Conservation (phyloP, 2,113 vertebrate species). For the Pyrgilauda ruficollis region DNA sequence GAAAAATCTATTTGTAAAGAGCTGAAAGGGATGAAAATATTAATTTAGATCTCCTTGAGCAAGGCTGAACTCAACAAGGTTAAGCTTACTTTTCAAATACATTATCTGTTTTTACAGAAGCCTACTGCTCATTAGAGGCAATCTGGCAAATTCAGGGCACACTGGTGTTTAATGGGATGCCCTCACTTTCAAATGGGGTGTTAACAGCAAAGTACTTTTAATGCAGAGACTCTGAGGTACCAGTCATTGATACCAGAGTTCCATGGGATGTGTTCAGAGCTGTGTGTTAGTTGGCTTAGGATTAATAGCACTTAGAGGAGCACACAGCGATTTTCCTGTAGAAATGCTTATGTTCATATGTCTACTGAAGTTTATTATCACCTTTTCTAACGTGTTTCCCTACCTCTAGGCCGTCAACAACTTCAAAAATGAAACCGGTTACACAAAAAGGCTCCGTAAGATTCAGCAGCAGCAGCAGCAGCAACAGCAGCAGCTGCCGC, state of each 20-base stretch:
- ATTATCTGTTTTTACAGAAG: neutral
- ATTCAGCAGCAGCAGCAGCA: slow-evolving; percentile 70
- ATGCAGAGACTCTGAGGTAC: neutral
- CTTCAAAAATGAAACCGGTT: slow-evolving; percentile 90
- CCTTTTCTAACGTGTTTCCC: neutral
- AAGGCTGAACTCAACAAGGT: neutral
- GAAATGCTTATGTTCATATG: neutral
- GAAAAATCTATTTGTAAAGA: neutral
- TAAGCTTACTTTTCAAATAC: neutral
- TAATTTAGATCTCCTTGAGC: neutral
- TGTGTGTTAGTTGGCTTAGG: neutral
- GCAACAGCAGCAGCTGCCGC: neutral
- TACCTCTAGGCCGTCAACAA: slow-evolving; percentile 89
- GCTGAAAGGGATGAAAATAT: neutral
- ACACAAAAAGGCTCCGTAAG: slow-evolving; percentile 78
- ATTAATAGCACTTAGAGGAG: neutral
- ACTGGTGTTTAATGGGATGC: rapidly evolving
- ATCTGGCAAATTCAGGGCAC: neutral
- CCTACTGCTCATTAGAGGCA: neutral
- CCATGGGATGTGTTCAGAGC: neutral
- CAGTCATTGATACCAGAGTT: neutral
- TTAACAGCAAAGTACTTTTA: neutral
- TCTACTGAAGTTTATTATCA: neutral
- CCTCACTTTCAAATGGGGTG: neutral
- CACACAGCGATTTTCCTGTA: neutral